Conservation (phyloP, 2,797 vertebrate species). For the Danio tinwini region DNA sequence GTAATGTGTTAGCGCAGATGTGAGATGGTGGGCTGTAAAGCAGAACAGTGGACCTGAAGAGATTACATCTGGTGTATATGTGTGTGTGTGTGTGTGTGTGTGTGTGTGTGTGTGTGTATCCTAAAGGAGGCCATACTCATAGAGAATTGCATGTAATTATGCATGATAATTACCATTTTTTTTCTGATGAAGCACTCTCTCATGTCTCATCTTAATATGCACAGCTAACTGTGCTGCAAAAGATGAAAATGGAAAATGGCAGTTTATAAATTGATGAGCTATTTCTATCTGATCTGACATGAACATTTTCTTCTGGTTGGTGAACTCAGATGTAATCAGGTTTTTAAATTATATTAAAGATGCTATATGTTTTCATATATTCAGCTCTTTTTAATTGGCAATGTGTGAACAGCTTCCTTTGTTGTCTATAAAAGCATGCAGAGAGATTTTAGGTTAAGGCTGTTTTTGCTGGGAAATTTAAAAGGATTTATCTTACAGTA, state of each 20-base stretch:
- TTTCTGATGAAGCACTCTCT: not conserved
- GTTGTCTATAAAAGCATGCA: too few species aligned
- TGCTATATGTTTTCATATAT: too few species aligned
- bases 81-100: too few species aligned
- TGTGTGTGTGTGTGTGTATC: not conserved
- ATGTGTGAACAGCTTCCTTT: too few species aligned
- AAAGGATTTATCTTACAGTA: too few species aligned
- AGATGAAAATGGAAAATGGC: not conserved
- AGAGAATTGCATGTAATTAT: conserved; percentile 3
- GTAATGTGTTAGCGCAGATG: conserved; percentile 21
- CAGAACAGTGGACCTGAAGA: conserved; percentile 8
- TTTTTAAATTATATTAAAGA: not conserved
- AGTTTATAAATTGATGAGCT: not conserved
- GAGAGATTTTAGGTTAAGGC: too few species aligned
- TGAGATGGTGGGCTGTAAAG: conserved; percentile 16
- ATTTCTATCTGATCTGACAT: not conserved
- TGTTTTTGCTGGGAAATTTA: too few species aligned
- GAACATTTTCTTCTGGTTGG: not conserved
- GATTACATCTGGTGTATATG: not conserved
- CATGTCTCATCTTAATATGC: not conserved
- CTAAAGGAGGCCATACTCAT: not conserved
- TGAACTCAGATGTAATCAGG: not conserved
- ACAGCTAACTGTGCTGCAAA: not conserved
- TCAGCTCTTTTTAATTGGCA: too few species aligned
- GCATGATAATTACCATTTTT: not conserved